Evolutionary conservation across 2,797 vertebrate species (phyloP), one percentile per base, ranked within the genome.

Genomic region (Erpetoichthys calabaricus): DNA sequence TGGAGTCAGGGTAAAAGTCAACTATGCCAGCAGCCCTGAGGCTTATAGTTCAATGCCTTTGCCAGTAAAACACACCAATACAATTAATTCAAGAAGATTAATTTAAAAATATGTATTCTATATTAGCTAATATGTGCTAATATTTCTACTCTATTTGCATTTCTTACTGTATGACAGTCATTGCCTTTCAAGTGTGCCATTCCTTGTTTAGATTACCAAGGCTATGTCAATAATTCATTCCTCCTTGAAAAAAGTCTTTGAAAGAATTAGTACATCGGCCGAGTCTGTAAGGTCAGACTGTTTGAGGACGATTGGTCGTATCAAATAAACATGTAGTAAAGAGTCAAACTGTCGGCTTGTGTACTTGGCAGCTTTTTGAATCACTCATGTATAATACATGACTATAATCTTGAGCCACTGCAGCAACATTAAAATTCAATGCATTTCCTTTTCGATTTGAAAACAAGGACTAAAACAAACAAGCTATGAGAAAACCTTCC

Each of bases 361-460:
- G 10, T 42, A 42, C 42, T 54, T 54, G 53, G 41, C 53, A 54
- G 9, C 53, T 6, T 54, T 54, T 43, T 42, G 5, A 54, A 43
- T 5, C 6, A 25, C 7, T 42, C 53, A 54, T 54, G 53, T 7
- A 54, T 54, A 54, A 54, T 42, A 42, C 53, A 54, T 54, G 41
- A 53, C 9, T 3, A 5, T 6, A 53, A 53, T 53, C 25, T 10
- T 5, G 53, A 4, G 7, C 5, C 53, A 54, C 8, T 54, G 53
- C 51, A 4, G 6, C 41, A 42, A 8, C 41, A 54, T 54, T 41
- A 54, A 54, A 25, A 54, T 6, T 5, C 8, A 51, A 6, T 6
- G 5, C 50, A 51, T 51, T 5, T 51, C 8, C 41, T 42, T 42
- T 54, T 42, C 44, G 42, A 42, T 54, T 54, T 41, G 53, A 53